Evolutionary conservation across 2,797 vertebrate species (phyloP), one percentile per base, ranked within the genome.

Genomic region (Enteromius trimaculatus): DNA sequence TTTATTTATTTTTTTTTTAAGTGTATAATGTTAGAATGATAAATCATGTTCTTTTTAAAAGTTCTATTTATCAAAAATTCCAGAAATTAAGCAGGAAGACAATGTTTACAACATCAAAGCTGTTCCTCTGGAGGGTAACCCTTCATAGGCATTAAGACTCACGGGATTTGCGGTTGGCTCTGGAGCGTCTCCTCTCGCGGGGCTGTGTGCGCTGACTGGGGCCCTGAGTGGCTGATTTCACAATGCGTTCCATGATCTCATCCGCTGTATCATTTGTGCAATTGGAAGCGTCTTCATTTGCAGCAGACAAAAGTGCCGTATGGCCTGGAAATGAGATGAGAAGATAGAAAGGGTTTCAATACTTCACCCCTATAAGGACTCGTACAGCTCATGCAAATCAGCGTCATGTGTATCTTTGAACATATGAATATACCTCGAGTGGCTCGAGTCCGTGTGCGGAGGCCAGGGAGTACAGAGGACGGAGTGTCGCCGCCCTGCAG

Each of bases 241-340:
- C 97, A 0, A 99, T 99, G 80, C 96, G 96, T 91, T 99, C 98
- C 98, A 99, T 99, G 92, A 99, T 99, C 92, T 99, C 98, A 85
- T 99, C 98, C 0, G 97, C 97, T 0, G 97, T 95, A 0, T 97
- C 97, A 3, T 97, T 97, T 0, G 95, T 95, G 86, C 95, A 95
- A 1, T 94, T 96, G 0, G 96, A 92, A 0, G 95, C 94, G 83
- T 99, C 97, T 0, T 97, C 96, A 0, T 87, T 95, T 84, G 93
- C 92, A 79, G 95, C 86, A 0, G 94, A 96, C 96, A 97, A 97
- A 0, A 96, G 96, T 74, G 95, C 89, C 0, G 95, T 84, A 29
- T 94, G 96, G 60, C 96, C 98, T 98, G 83, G 4, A 49, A 78
- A 55, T 44, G 0, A 68, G 39, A 77, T 9, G 2, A 72, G 42